phyloP scores from a whole-genome alignment of 2,888 invertebrate genomes.

The Tetrapedia diversipes region DNA sequence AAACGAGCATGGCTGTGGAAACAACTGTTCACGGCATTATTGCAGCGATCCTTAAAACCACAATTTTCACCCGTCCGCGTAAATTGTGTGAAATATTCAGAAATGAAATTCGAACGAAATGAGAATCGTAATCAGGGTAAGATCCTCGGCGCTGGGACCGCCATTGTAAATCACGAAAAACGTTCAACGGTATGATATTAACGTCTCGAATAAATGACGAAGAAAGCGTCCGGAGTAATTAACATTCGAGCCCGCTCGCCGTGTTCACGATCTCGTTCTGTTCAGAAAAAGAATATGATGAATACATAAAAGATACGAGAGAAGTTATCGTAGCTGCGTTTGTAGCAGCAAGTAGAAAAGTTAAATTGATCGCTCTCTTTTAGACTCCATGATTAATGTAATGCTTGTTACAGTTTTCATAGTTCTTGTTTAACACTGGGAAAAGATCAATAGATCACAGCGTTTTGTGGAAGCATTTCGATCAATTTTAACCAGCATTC shows the following conservation, averaged over 20 bases:
- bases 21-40: constrained; percentile 22
- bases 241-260: not conserved
- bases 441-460: too few relatives aligned
- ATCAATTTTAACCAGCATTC: too few relatives aligned
- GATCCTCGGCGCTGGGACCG: not conserved
- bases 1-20: not conserved
- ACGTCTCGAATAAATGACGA: constrained; percentile 27
- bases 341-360: too few relatives aligned
- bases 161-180: constrained; percentile 23
- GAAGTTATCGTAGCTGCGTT: not conserved
- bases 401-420: too few relatives aligned
- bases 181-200: constrained; percentile 16
- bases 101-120: constrained; percentile 29
- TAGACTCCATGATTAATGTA: too few relatives aligned
- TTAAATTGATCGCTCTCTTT: too few relatives aligned
- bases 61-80: constrained; percentile 16
- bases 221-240: constrained; percentile 1
- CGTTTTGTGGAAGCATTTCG: too few relatives aligned
- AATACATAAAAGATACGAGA: not conserved
- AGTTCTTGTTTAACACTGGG: too few relatives aligned
- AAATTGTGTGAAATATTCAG: constrained; percentile 40
- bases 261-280: too few relatives aligned
- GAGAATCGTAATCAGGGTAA: constrained; percentile 25
- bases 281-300: not conserved
- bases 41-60: constrained; percentile 22